phyloP scores from a whole-genome alignment of 1,140 invertebrate genomes.

The Lasaia peninsularis region DNA sequence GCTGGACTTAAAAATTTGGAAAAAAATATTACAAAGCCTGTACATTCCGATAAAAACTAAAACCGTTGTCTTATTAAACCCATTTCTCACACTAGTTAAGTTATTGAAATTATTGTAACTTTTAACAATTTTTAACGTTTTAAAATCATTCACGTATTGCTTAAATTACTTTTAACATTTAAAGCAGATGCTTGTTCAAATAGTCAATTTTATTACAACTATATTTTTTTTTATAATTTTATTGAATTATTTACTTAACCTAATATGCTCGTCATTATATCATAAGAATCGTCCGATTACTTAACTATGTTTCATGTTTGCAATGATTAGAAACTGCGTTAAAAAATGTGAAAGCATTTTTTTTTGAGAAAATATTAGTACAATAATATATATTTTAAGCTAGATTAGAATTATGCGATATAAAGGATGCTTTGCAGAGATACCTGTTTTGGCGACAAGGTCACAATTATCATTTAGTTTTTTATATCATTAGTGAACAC shows the following conservation, averaged over 20 bases:
- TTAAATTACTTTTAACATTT: slow-evolving; percentile 4
- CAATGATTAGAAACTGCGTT: neutral
- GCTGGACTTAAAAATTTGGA: no score
- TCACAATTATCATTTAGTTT: no score
- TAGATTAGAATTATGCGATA: neutral
- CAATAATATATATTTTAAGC: neutral
- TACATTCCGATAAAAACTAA: no score
- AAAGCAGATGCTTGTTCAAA: neutral
- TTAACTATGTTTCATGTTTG: neutral
- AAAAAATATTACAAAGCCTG: no score
- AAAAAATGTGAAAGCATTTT: neutral
- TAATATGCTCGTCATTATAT: slow-evolving; percentile 22
- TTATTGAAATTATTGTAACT: no score
- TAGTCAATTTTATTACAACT: slow-evolving; percentile 13
- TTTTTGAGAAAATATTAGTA: neutral
- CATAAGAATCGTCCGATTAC: slow-evolving; percentile 31
- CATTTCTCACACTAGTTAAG: no score
- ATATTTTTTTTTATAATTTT: slow-evolving; percentile 16
- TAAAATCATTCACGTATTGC: neutral
- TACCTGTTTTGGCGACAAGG: no score
- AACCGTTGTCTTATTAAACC: no score
- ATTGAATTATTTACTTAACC: slow-evolving; percentile 16
- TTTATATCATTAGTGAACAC: no score
- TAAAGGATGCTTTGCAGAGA: no score
- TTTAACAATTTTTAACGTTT: no score